These are phyloP conservation scores for Puffinus mauretanicus DNA, from an alignment of 2,113 vertebrate species.

Conservation along the genomic window DNA sequence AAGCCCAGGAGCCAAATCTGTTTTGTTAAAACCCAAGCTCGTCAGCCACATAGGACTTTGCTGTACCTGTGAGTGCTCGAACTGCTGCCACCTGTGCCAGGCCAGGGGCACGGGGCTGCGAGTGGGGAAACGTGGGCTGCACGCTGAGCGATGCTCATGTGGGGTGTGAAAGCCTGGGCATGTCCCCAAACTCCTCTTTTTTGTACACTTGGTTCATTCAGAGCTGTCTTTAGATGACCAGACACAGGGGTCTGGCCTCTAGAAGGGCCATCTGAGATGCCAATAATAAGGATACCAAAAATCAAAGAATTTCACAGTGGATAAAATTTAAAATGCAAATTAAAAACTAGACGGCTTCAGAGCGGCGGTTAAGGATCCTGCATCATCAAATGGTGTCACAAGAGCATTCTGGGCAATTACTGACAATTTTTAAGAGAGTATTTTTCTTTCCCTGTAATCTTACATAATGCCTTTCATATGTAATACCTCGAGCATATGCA, in stretches of 20 bases:
- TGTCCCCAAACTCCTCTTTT: neutral
- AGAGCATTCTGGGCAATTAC: constrained; percentile 52
- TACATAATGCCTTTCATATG: constrained; percentile 67
- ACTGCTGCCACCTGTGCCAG: neutral
- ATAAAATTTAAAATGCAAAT: constrained; percentile 3
- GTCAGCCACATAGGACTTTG: accelerated
- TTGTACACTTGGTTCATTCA: neutral
- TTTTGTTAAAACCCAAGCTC: neutral
- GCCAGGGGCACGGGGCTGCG: neutral
- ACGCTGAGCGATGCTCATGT: accelerated
- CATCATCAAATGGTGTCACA: constrained; percentile 50
- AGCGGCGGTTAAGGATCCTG: neutral
- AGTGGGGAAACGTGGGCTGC: neutral
- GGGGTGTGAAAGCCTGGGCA: neutral
- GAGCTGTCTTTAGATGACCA: neutral
- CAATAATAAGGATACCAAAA: neutral
- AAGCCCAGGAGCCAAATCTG: neutral
- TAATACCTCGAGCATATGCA: constrained; percentile 28
- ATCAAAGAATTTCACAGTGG: neutral
- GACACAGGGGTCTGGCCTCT: neutral
- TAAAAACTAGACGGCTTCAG: neutral
- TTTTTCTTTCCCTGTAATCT: constrained; percentile 63
- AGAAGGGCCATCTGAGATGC: neutral
- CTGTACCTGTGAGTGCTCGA: neutral
- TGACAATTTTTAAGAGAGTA: constrained; percentile 30